phyloP scores from a whole-genome alignment of 2,113 vertebrate species.

The Sigmodon hispidus region DNA sequence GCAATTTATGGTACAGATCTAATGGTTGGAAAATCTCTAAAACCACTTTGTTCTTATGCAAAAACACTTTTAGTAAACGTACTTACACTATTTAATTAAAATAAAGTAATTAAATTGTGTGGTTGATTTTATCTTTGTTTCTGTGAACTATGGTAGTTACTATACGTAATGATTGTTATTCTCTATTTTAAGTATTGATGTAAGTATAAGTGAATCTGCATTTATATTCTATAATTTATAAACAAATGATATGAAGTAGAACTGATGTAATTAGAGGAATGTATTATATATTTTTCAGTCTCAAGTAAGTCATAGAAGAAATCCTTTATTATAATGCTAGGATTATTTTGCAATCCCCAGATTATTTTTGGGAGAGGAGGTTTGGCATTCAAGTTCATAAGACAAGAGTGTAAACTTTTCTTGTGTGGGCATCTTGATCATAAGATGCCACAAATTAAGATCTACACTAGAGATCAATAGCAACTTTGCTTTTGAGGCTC shows the following conservation, averaged over 20 bases:
- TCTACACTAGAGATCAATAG: background rate
- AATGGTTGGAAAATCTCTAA: background rate
- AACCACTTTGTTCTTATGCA: background rate
- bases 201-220: background rate
- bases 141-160: background rate
- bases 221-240: background rate
- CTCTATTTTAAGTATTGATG: background rate
- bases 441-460: background rate
- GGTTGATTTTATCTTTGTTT: constrained; percentile 34
- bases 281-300: background rate
- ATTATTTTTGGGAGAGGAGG: background rate
- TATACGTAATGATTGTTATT: background rate
- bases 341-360: background rate
- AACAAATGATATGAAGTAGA: background rate
- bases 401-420: background rate
- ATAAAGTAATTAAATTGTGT: background rate
- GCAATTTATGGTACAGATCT: background rate
- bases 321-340: background rate
- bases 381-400: background rate
- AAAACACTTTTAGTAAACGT: background rate
- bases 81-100: constrained; percentile 2
- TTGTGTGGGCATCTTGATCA: background rate
- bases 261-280: background rate
- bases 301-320: background rate
- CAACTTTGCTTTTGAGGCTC: background rate